phyloP scores from a whole-genome alignment of 2,888 invertebrate species.

The Cataglyphis rosenhaueri region DNA sequence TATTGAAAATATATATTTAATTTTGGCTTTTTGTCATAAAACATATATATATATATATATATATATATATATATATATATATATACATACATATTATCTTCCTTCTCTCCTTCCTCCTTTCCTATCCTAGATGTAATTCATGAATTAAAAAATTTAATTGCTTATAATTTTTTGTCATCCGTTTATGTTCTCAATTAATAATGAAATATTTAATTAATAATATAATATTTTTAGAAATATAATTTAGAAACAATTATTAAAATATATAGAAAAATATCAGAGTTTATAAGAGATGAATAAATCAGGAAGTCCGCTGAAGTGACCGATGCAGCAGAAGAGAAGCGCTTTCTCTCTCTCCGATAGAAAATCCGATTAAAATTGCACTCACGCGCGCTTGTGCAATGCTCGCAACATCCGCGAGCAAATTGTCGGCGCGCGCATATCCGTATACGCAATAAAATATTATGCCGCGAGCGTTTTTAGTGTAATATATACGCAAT shows the following conservation, averaged over 20 bases:
- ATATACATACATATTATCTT: too few species aligned
- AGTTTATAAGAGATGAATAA: slow-evolving; percentile 3
- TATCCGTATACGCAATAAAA: slow-evolving; percentile 30
- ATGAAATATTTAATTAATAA: neutral
- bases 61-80: too few species aligned
- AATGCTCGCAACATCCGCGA: slow-evolving; percentile 59
- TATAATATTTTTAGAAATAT: neutral
- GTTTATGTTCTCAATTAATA: neutral
- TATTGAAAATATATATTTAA: too few species aligned
- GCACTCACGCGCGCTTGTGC: slow-evolving; percentile 62
- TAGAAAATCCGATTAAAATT: slow-evolving; percentile 73
- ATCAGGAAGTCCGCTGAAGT: slow-evolving; percentile 57
- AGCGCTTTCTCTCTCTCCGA: slow-evolving; percentile 76
- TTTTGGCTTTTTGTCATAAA: too few species aligned
- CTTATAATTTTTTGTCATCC: neutral
- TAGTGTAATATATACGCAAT: slow-evolving; percentile 14
- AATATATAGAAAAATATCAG: neutral
- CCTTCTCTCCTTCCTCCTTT: too few species aligned
- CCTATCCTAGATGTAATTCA: too few species aligned
- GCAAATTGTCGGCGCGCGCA: slow-evolving; percentile 24
- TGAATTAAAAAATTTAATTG: neutral
- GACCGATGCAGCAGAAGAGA: slow-evolving; percentile 68
- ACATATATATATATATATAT: too few species aligned
- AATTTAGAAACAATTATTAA: neutral
- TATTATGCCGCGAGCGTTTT: slow-evolving; percentile 20